Evolutionary conservation across 2,888 invertebrate species (phyloP), one percentile per base, ranked within the genome.

Genomic region (Alviniconcha strummeri): DNA sequence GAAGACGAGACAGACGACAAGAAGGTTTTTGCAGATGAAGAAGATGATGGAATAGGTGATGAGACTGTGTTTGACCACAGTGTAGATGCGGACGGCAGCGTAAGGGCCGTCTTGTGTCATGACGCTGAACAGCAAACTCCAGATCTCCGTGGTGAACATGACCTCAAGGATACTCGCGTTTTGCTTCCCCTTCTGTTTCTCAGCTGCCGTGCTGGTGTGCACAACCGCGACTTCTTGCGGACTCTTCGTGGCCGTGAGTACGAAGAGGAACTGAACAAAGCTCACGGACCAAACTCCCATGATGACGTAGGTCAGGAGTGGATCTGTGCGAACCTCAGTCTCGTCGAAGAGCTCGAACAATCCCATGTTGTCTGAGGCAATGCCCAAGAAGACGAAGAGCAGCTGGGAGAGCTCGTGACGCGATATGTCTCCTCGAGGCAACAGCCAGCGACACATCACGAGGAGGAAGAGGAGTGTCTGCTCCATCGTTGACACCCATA

Each of bases 61-160:
- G 9, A 92, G 88, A 75, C 89, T 86, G 85, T 90, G 90, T 9
- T 85, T 85, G 79, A 91, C 84, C 72, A 93, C 86, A 17, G 91
- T 88, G 85, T 90, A 90, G 17, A 92, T 85, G 7, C 93, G 88
- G 8, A 93, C 84, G 6, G 85, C 84, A 8, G 94, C 89, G 89
- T 94, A 94, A 0, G 94, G 95, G 13, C 94, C 92, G 86, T 94
- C 95, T 87, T 94, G 94, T 67, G 94, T 89, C 54, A 92, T 82
- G 77, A 94, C 91, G 4, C 94, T 93, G 67, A 94, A 90, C 8
- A 94, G 71, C 52, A 95, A 93, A 54, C 94, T 94, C 93, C 94
- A 94, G 55, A 94, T 90, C 88, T 94, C 94, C 8, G 85, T 80
- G 75, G 85, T 82, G 36, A 88, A 85, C 57, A 84, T 86, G 19